Percentiles rank a stretch among this genome's conserved stretches.
Evolutionary conservation across 1,140 invertebrate genomes (phyloP).

Genomic region (Popillia japonica): DNA sequence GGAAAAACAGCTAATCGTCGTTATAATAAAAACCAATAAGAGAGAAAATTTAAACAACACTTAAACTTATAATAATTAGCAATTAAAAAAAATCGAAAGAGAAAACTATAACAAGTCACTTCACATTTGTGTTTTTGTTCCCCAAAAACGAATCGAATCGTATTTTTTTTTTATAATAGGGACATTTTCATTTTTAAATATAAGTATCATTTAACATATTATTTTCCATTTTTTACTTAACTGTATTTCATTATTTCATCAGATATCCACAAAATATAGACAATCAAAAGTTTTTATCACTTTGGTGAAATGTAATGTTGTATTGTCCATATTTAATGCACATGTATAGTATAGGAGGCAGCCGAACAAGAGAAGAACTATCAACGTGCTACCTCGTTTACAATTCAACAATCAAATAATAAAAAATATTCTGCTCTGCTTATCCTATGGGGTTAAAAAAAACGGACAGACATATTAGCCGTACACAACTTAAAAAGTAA

Average conservation of each 20-base stretch:
- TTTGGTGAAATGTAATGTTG: slow-evolving; percentile 41
- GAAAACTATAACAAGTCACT: slow-evolving; percentile 38
- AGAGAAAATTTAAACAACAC: slow-evolving; percentile 32
- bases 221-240: slow-evolving; percentile 35
- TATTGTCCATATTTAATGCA: slow-evolving; percentile 44
- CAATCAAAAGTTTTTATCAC: slow-evolving; percentile 37
- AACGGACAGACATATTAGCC: slow-evolving; percentile 37
- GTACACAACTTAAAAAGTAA: slow-evolving; percentile 40
- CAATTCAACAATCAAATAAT: slow-evolving; percentile 40
- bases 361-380: slow-evolving; percentile 8
- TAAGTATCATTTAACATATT: slow-evolving; percentile 18
- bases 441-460: slow-evolving; percentile 52
- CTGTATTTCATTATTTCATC: slow-evolving; percentile 25
- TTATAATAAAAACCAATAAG: slow-evolving; percentile 37
- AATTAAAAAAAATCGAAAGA: neutral
- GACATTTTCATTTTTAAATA: slow-evolving; percentile 26
- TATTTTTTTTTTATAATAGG: slow-evolving; percentile 25
- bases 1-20: slow-evolving; percentile 33
- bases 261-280: slow-evolving; percentile 41
- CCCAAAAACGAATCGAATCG: slow-evolving; percentile 32
- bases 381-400: slow-evolving; percentile 10
- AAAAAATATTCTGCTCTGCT: slow-evolving; percentile 59
- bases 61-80: slow-evolving; percentile 33
- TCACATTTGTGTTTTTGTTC: slow-evolving; percentile 30
- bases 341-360: slow-evolving; percentile 28